Conservation (phyloP, 1,140 invertebrate genomes). For the Drosophila kohkoa region DNA sequence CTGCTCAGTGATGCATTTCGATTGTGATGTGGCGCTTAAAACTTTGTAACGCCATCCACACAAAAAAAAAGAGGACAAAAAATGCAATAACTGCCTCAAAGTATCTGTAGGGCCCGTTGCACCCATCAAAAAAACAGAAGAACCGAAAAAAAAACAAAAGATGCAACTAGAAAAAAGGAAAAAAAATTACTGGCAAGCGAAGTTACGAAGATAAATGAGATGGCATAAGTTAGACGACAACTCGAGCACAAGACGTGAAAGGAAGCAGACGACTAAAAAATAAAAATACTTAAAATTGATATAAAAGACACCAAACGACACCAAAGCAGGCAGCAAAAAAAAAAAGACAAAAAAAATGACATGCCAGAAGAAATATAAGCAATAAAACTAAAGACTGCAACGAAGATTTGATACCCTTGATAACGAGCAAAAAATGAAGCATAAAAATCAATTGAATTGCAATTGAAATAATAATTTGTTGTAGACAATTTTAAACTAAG, state of each 20-base stretch:
- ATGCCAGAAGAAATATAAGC: not conserved
- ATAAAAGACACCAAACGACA: slow-evolving; percentile 53
- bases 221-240: slow-evolving; percentile 82
- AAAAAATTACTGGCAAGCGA: slow-evolving; percentile 7
- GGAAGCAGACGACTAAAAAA: slow-evolving; percentile 29
- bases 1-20: slow-evolving; percentile 36
- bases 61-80: slow-evolving; percentile 9
- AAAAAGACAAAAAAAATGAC: not conserved
- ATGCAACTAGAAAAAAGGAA: no score
- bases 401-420: slow-evolving; percentile 14
- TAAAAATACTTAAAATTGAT: slow-evolving; percentile 68
- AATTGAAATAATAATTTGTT: no score
- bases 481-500: no score
- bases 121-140: not conserved
- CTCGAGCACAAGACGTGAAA: slow-evolving; percentile 62
- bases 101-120: not conserved
- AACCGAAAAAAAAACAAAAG: not conserved
- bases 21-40: slow-evolving; percentile 20
- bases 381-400: not conserved
- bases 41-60: slow-evolving; percentile 16
- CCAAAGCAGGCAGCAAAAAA: slow-evolving; percentile 4
- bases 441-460: not conserved
- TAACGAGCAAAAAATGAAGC: not conserved
- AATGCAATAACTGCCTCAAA: slow-evolving; percentile 68
- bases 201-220: slow-evolving; percentile 83